Conservation (phyloP, 35 echinoderm and acorn worm genomes). For the Diadema setosum region DNA sequence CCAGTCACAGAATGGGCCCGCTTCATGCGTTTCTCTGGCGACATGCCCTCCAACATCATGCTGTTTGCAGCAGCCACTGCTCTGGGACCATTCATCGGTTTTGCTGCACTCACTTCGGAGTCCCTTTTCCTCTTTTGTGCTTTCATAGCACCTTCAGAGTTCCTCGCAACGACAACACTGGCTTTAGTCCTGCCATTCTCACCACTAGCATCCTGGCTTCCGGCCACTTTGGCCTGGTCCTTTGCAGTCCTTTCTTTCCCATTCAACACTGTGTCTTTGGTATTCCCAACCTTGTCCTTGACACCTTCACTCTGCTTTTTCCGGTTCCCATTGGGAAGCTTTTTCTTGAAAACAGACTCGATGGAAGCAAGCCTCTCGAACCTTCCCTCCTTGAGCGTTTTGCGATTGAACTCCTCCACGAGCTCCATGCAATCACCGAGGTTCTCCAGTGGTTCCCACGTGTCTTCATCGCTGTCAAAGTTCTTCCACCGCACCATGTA, state of each 20-base stretch:
- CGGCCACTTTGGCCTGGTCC: not conserved
- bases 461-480: slow-evolving; percentile 84
- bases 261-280: not conserved
- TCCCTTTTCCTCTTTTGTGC: slow-evolving; percentile 9
- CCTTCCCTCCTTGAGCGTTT: slow-evolving; percentile 6
- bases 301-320: not conserved
- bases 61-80: not conserved
- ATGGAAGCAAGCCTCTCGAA: not conserved
- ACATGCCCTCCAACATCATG: not conserved
- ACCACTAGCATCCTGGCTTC: not conserved
- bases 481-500: slow-evolving; percentile 95
- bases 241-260: not conserved
- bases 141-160: not conserved
- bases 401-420: slow-evolving; percentile 71
- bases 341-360: not conserved
- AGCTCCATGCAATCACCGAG: slow-evolving; percentile 71
- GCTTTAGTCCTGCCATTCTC: not conserved
- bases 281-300: not conserved
- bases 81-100: not conserved
- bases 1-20: slow-evolving; percentile 53
- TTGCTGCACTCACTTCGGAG: not conserved
- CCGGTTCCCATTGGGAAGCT: not conserved
- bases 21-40: slow-evolving; percentile 56
- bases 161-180: not conserved
- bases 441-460: slow-evolving; percentile 92